phyloP scores from a whole-genome alignment of 2,113 vertebrate species.

The Macaca mulatta region DNA sequence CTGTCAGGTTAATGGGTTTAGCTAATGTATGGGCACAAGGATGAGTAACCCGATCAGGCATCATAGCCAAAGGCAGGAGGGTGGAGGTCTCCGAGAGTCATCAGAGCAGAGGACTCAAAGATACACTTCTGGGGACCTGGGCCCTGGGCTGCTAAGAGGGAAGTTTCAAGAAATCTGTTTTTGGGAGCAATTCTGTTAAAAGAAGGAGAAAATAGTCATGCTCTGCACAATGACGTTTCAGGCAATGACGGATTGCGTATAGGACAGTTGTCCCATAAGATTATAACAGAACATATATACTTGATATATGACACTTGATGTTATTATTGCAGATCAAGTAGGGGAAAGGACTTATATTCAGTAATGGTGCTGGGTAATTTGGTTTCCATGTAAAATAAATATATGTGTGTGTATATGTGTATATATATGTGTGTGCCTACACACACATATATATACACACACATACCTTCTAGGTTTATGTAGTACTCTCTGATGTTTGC shows the following conservation, averaged over 20 bases:
- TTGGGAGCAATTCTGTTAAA: neutral
- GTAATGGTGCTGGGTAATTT: neutral
- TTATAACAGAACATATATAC: neutral
- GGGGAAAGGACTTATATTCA: neutral
- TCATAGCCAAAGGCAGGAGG: neutral
- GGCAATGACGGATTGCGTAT: neutral
- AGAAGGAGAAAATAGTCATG: neutral
- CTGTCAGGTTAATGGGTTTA: constrained; percentile 58
- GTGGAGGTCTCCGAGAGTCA: neutral
- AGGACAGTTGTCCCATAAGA: neutral
- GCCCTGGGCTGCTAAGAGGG: neutral
- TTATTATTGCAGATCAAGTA: neutral
- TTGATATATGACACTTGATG: neutral
- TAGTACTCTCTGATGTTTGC: neutral
- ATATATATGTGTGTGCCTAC: too few relatives aligned
- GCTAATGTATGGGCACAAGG: constrained; percentile 52
- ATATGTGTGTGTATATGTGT: too few relatives aligned
- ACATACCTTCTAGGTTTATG: neutral
- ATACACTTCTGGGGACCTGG: neutral
- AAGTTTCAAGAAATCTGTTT: neutral
- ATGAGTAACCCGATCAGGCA: neutral
- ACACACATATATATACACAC: neutral
- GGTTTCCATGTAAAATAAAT: neutral
- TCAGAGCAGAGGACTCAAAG: neutral
- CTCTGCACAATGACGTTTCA: neutral